These are phyloP conservation scores for Parascotia fuliginaria DNA, from an alignment of 2,888 invertebrate species.

Conservation along the genomic window DNA sequence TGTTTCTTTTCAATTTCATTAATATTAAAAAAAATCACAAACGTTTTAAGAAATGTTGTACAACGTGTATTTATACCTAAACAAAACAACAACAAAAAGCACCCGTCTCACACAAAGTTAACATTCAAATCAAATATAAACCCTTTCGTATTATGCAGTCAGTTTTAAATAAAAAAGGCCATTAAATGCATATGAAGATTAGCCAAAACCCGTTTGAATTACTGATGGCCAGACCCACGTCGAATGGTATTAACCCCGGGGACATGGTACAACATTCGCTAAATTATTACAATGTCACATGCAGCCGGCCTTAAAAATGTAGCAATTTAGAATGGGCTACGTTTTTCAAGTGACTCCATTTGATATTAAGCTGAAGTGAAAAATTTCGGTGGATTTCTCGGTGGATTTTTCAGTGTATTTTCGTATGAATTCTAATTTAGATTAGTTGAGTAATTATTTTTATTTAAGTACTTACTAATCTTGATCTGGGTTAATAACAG, in stretches of 20 bases:
- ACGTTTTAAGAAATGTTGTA: too few relatives aligned
- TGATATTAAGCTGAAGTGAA: constrained; percentile 4
- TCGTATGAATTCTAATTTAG: too few relatives aligned
- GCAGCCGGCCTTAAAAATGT: constrained; percentile 35
- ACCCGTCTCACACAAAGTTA: background rate
- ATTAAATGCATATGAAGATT: constrained; percentile 1
- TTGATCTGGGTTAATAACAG: too few relatives aligned
- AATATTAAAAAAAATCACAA: too few relatives aligned
- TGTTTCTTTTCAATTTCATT: too few relatives aligned
- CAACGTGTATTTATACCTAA: too few relatives aligned
- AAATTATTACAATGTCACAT: constrained; percentile 39
- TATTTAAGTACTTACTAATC: too few relatives aligned
- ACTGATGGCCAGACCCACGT: constrained; percentile 4
- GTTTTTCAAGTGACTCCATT: constrained; percentile 3
- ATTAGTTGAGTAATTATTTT: too few relatives aligned
- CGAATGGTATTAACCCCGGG: constrained; percentile 28
- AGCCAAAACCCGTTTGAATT: constrained; percentile 29
- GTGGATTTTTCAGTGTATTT: background rate
- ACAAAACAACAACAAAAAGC: too few relatives aligned
- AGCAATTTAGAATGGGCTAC: constrained; percentile 21
- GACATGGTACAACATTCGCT: constrained; percentile 19
- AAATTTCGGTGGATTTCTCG: background rate
- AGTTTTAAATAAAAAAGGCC: background rate
- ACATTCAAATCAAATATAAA: background rate
- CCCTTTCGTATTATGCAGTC: background rate